Evolutionary conservation across 2,888 invertebrate species (phyloP).

Genomic region (Drosophila nr. fundita): DNA sequence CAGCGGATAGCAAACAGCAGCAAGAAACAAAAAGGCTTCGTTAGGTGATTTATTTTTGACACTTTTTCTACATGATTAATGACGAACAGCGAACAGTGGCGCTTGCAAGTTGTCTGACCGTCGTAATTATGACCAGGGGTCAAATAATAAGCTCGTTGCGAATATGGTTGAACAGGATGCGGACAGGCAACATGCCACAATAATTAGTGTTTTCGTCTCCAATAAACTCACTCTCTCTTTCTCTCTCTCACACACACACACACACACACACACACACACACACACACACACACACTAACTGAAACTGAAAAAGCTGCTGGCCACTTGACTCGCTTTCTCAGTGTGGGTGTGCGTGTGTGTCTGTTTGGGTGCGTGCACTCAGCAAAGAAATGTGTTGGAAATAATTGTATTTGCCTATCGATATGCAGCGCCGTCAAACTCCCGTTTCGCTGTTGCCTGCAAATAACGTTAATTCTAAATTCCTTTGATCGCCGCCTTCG

Average conservation of each 20-base stretch:
- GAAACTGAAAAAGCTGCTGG: not conserved
- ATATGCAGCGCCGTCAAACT: not conserved
- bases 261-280: too few relatives aligned
- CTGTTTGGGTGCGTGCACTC: not conserved
- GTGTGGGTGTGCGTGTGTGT: not conserved
- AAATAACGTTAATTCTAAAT: not conserved
- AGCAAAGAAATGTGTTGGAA: not conserved
- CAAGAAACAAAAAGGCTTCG: not conserved
- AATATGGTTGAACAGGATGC: not conserved
- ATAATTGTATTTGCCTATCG: not conserved
- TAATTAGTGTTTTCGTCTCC: not conserved
- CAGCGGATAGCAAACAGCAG: not conserved
- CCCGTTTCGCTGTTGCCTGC: not conserved
- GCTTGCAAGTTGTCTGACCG: not conserved
- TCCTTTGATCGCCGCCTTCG: not conserved
- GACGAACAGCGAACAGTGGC: conserved; percentile 13
- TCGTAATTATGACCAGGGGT: not conserved
- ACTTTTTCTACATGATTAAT: conserved; percentile 42
- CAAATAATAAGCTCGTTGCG: not conserved
- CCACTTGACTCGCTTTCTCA: not conserved
- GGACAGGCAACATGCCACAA: not conserved
- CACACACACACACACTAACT: not conserved
- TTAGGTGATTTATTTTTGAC: conserved; percentile 8
- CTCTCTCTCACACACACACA: not conserved
- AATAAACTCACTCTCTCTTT: not conserved